phyloP scores from a whole-genome alignment of 2,113 vertebrate genomes.

The Antechinus flavipes region DNA sequence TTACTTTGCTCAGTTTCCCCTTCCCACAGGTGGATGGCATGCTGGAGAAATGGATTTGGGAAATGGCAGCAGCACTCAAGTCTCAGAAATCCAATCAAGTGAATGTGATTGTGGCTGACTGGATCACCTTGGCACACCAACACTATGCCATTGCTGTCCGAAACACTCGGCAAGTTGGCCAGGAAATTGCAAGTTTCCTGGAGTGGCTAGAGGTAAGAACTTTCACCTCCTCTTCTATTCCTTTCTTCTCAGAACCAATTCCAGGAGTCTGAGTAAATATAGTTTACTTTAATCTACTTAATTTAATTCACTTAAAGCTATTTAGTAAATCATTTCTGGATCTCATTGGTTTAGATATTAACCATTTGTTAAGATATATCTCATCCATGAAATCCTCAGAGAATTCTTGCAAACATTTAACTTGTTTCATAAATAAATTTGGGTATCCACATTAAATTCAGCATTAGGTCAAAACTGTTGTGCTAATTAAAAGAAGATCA shows the following conservation, averaged over 20 bases:
- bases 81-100: slow-evolving; percentile 76
- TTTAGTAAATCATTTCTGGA: neutral
- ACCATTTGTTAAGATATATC: neutral
- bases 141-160: slow-evolving; percentile 91
- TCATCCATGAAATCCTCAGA: neutral
- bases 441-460: neutral
- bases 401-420: slow-evolving; percentile 2
- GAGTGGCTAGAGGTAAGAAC: slow-evolving; percentile 90
- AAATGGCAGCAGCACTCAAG: slow-evolving; percentile 88
- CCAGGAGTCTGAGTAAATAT: neutral
- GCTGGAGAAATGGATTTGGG: slow-evolving; percentile 92
- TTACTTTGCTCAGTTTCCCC: neutral
- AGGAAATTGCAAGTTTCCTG: slow-evolving; percentile 91
- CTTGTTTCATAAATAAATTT: neutral
- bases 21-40: slow-evolving; percentile 88
- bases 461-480: neutral
- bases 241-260: neutral
- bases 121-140: slow-evolving; percentile 89
- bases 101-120: slow-evolving; percentile 92
- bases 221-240: neutral
- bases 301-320: neutral
- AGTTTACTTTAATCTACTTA: neutral
- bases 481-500: neutral
- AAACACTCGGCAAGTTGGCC: slow-evolving; percentile 90
- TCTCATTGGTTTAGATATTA: neutral